Base-by-base conservation (phyloP, 2,113 vertebrate species). In the Forbesichthys agassizii region DNA sequence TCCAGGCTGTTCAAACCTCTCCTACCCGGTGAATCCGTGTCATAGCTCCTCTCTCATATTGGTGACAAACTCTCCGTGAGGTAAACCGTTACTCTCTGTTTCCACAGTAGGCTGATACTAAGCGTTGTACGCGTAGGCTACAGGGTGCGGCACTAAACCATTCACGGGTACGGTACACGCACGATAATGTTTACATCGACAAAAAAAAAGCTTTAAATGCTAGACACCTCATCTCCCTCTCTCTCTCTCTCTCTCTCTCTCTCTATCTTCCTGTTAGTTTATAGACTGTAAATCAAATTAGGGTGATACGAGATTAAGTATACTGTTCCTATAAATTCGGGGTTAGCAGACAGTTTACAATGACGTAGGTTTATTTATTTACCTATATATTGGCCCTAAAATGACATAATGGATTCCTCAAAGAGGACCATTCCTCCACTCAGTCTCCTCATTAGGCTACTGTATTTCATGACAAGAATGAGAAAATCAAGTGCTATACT, bases 11-110 rank as follows among this genome's bases (percentile, higher is more conserved):
- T 84, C 9, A 84, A 73, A 87, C 79, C 84, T 91, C 91, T 92
- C 89, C 84, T 88, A 71, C 85, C 81, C 73, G 72, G 70, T 73
- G 81, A 52, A 77, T 86, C 80, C 76, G 81, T 84, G 83, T 90
- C 91, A 93, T 76, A 85, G 86, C 72, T 81, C 67, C 70, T 53
- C 83, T 76, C 75, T 86, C 88, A 89, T 90, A 74, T 84, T 88
- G 68, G 12, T 78, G 16, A 70, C 74, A 9, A 84, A 77, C 74
- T 80, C 85, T 64, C 71, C 61, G 72, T 6, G 80, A 81, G 66
- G 54, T 67, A 70, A 66, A n/a, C 56, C 58, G 64, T 2, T 58
- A 27, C 74, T 2, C 20, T 58, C 75, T 56, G 46, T 48, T 16
- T 33, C 55, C 56, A 49, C 51, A 42, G 36, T 42, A 3, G 27